Evolutionary conservation across 2,888 invertebrate species (phyloP).

Genomic region (Sinohyriopsis cumingii): DNA sequence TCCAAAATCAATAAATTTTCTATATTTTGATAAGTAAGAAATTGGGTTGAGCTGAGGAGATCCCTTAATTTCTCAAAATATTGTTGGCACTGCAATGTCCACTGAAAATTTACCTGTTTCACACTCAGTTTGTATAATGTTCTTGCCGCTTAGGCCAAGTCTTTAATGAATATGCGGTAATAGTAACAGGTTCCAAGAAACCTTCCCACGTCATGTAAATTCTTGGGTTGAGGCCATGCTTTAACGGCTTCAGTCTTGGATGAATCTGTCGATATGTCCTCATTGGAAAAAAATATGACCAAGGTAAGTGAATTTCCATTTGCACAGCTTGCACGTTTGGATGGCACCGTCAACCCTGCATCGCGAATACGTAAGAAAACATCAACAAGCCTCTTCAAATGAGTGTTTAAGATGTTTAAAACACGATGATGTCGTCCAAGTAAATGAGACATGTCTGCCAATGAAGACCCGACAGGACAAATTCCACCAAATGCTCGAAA

Average conservation of each 20-base stretch:
- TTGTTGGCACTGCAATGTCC: not conserved
- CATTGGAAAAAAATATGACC: conserved; percentile 9
- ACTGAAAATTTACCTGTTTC: conserved; percentile 6
- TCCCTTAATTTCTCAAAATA: conserved; percentile 10
- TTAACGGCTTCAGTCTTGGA: not conserved
- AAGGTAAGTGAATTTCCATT: conserved; percentile 6
- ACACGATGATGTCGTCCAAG: too few relatives aligned
- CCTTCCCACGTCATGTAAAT: conserved; percentile 7
- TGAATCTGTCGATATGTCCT: conserved; percentile 7
- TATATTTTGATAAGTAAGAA: conserved; percentile 15
- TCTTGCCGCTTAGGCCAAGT: conserved; percentile 6
- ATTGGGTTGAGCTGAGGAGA: conserved; percentile 7
- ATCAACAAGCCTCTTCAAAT: not conserved
- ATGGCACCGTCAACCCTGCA: conserved; percentile 6
- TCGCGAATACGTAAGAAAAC: too few relatives aligned
- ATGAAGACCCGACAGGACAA: too few relatives aligned
- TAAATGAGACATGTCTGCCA: too few relatives aligned
- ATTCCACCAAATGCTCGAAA: too few relatives aligned
- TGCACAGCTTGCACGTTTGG: conserved; percentile 13
- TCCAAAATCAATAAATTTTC: conserved; percentile 19
- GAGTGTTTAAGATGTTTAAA: too few relatives aligned
- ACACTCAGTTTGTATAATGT: conserved; percentile 10
- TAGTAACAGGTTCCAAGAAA: conserved; percentile 11
- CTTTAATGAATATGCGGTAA: conserved; percentile 11
- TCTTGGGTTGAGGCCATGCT: conserved; percentile 3